These are phyloP conservation scores for Agrypnia vestita DNA, from an alignment of 1,140 invertebrate species.

Conservation along the genomic window DNA sequence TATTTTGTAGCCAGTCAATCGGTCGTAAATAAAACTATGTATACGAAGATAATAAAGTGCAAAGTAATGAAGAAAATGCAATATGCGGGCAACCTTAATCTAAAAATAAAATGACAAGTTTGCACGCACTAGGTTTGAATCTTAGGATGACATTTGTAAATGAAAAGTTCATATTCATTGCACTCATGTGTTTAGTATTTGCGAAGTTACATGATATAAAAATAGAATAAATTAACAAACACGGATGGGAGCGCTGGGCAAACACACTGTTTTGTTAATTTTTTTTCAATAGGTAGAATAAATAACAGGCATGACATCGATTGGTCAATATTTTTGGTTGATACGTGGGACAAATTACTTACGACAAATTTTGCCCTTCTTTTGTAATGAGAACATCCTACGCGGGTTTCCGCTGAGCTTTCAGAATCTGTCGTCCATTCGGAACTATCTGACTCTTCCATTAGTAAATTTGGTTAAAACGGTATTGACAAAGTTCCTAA, in stretches of 20 bases:
- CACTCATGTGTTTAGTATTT: neutral
- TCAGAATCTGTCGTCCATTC: constrained; percentile 14
- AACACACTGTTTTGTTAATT: neutral
- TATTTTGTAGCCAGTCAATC: too few species aligned
- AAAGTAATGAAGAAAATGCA: too few species aligned
- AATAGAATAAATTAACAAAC: neutral
- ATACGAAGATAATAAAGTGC: too few species aligned
- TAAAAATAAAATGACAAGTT: constrained; percentile 11
- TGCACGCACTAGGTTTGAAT: constrained; percentile 31
- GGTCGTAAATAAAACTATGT: too few species aligned
- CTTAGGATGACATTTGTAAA: constrained; percentile 37
- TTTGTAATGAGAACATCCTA: constrained; percentile 86
- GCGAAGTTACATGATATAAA: neutral
- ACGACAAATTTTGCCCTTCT: constrained; percentile 88
- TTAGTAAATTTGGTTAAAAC: constrained; percentile 39
- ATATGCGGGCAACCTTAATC: neutral
- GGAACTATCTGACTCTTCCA: constrained; percentile 37
- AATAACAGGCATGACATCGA: constrained; percentile 35
- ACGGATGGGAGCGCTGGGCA: neutral
- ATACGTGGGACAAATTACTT: constrained; percentile 66
- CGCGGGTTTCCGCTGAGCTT: constrained; percentile 60
- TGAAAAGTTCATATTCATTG: constrained; percentile 43
- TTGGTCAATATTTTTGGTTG: constrained; percentile 41
- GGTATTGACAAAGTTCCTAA: constrained; percentile 25
- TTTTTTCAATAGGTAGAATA: neutral